Base-by-base conservation (phyloP, 2,888 invertebrate species). In the Euplagia quadripunctaria region DNA sequence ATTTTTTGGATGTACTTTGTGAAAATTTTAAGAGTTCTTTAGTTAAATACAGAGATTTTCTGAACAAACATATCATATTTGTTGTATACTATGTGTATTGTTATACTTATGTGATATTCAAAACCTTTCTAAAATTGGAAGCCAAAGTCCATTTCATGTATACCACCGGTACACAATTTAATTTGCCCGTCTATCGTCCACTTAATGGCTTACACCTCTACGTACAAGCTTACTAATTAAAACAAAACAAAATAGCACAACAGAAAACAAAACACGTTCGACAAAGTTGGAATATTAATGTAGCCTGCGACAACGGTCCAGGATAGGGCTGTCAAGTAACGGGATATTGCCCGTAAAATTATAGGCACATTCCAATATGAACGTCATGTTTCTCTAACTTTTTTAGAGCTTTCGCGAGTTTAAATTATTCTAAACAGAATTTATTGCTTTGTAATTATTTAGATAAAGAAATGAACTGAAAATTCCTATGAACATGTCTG, bases 281-380 rank as follows among this genome's bases (percentile, higher is more conserved):
- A 91, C 91, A 89, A 87, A 91, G 92, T 93, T 94, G 90, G 94
- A 94, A 94, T 94, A 94, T 94, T 94, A 94, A 94, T 94, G 94
- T 86, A 81, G 78, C 82, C 75, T 75, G 77, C 83, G 84, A 85
- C 83, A 5, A 49, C 31, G 80, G 85, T 78, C 79, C 73, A 31
- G 43, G 75, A 71, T 84, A 84, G 83, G 81, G 83, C 11, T 77
- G 80, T 74, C 73, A 72, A 74, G 68, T 68, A 67, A 70, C 69
- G 68, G 74, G 20, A 69, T 12, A 41, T 68, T 67, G 67, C 64
- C 41, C 46, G 68, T 75, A 31, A 31, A 61, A 20, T 31, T 61
- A 7, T 31, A 61, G 61, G 7, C 7, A 14, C 7, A 31, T 61
- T 61, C 20, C 14, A 14, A 31, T 31, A 14, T 31, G 1, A 4